A percentile compares a stretch with the other conserved stretches of the same genome.
phyloP scores from a whole-genome alignment of 2,797 vertebrate genomes.

The Neosilurus mollespiculum region DNA sequence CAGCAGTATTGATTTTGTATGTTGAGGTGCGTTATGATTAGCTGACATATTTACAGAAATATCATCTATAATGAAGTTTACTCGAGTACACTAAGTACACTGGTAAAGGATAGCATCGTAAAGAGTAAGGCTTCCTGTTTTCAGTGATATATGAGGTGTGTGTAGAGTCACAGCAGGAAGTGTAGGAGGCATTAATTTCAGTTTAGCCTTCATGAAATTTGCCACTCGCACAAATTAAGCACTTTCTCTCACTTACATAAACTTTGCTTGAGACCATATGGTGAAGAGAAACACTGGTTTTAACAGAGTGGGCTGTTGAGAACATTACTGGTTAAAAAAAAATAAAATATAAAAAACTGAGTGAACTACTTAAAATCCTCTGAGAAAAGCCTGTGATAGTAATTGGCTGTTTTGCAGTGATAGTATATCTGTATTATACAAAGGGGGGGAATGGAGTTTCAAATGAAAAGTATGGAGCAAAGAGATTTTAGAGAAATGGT shows the following conservation, averaged over 20 bases:
- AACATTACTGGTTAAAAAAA: neutral
- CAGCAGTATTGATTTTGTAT: neutral
- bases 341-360: neutral
- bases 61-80: neutral
- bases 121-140: neutral
- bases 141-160: neutral
- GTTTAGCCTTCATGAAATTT: neutral
- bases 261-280: neutral
- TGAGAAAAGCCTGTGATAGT: too few species aligned
- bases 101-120: neutral
- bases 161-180: neutral
- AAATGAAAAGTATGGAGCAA: neutral
- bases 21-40: neutral
- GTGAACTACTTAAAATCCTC: neutral
- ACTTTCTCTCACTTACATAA: neutral
- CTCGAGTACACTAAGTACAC: neutral
- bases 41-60: too few species aligned
- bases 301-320: neutral
- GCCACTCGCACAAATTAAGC: neutral
- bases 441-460: too few species aligned
- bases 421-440: too few species aligned
- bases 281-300: neutral
- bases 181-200: slow-evolving; percentile 8
- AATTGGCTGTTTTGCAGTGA: neutral
- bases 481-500: neutral